Evolutionary conservation across 2,888 invertebrate species (phyloP).

Genomic region (Acrocyrtus sp.): DNA sequence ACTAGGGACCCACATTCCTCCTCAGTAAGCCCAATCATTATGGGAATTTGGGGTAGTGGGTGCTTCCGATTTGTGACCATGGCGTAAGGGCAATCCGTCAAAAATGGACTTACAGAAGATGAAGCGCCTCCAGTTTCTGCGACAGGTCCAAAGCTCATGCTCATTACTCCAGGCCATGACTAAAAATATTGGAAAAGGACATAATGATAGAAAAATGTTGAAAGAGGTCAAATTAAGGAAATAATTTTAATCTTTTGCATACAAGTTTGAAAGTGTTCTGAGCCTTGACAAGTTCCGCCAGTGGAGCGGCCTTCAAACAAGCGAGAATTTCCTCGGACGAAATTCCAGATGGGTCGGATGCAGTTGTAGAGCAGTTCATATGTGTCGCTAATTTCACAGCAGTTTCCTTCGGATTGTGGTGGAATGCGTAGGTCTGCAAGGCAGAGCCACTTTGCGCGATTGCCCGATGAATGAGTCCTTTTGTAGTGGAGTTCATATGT

Average conservation of each 20-base stretch:
- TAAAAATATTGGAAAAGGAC: too few relatives aligned
- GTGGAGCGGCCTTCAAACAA: slow-evolving; percentile 7
- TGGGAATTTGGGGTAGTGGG: not conserved
- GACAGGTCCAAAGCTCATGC: not conserved
- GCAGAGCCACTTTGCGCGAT: slow-evolving; percentile 24
- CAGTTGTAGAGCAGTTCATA: not conserved
- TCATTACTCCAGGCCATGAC: too few relatives aligned
- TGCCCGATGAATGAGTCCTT: slow-evolving; percentile 22
- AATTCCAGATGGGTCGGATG: not conserved
- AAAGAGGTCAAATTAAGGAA: not conserved
- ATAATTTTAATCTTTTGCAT: not conserved
- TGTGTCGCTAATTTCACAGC: slow-evolving; percentile 13
- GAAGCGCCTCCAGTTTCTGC: not conserved
- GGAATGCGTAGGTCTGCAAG: not conserved
- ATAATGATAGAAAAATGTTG: not conserved
- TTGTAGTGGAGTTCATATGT: slow-evolving; percentile 1
- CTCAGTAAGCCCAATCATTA: slow-evolving; percentile 14
- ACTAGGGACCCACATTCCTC: slow-evolving; percentile 15
- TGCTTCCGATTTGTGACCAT: not conserved
- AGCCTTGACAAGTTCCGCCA: not conserved
- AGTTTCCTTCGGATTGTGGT: slow-evolving; percentile 5
- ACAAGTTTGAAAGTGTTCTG: not conserved
- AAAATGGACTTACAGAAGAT: not conserved
- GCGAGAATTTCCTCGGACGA: slow-evolving; percentile 23
- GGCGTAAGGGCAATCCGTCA: not conserved